phyloP scores from a whole-genome alignment of 2,888 invertebrate species.

The Lydus trimaculatus region DNA sequence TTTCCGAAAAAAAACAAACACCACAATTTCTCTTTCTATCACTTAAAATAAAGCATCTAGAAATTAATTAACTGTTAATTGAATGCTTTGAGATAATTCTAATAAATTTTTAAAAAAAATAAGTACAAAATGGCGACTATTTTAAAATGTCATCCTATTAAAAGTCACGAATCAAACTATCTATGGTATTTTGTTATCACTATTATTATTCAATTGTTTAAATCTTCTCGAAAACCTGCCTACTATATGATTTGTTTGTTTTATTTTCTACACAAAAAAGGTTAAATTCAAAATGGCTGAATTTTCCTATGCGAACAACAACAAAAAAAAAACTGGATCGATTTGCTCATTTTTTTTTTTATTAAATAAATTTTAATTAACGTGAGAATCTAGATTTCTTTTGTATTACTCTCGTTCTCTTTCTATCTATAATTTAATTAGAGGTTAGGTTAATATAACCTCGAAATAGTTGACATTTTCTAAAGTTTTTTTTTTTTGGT shows the following conservation, averaged over 20 bases:
- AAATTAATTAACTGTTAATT: no score
- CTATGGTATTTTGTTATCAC: not conserved
- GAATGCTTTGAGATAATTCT: no score
- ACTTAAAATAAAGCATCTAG: no score
- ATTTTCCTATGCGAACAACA: not conserved
- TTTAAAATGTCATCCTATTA: not conserved
- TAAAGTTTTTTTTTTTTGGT: not conserved
- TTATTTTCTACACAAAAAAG: no score
- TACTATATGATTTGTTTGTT: no score
- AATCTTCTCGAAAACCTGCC: no score
- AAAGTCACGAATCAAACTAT: no score
- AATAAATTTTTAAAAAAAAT: no score
- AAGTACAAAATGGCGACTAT: not conserved
- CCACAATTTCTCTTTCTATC: not conserved
- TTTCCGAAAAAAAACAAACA: not conserved
- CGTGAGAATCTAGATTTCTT: not conserved
- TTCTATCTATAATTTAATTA: not conserved
- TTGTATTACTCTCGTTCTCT: not conserved
- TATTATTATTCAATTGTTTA: not conserved
- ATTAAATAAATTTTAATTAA: not conserved
- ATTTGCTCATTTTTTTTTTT: no score
- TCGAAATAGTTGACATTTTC: conserved; percentile 2
- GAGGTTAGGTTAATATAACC: not conserved
- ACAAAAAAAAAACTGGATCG: not conserved
- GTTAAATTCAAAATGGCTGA: not conserved